Conservation (phyloP, 2,113 vertebrate genomes). For the Myiozetetes cayanensis region DNA sequence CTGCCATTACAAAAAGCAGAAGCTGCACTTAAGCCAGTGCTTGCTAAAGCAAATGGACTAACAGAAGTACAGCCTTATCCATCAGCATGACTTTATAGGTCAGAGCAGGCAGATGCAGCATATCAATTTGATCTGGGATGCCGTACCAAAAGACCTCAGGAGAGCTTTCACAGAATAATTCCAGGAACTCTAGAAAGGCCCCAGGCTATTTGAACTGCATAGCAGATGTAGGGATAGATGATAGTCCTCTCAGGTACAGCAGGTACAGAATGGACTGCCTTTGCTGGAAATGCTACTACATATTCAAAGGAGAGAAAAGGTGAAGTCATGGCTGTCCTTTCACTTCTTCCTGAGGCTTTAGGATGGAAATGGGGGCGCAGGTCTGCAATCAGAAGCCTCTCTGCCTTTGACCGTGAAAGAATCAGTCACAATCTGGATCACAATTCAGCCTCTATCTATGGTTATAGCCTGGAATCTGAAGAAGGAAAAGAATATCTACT, state of each 20-base stretch:
- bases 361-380: background rate
- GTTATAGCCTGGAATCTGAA: background rate
- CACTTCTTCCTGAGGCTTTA: background rate
- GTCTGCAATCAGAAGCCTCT: background rate
- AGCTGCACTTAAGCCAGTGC: background rate
- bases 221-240: conserved; percentile 1
- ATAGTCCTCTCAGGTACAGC: background rate
- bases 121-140: background rate
- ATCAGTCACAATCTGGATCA: background rate
- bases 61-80: background rate
- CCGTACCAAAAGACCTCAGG: background rate
- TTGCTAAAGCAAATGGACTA: conserved; percentile 14
- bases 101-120: background rate
- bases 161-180: background rate
- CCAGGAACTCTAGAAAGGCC: background rate
- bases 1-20: background rate
- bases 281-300: background rate
- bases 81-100: background rate
- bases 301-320: background rate
- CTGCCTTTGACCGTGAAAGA: background rate
- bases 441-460: background rate
- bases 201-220: background rate
- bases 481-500: background rate
- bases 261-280: background rate
- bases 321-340: background rate